Evolutionary conservation across 2,888 invertebrate species (phyloP).

Genomic region (Scaptomyza cyrtandrae): DNA sequence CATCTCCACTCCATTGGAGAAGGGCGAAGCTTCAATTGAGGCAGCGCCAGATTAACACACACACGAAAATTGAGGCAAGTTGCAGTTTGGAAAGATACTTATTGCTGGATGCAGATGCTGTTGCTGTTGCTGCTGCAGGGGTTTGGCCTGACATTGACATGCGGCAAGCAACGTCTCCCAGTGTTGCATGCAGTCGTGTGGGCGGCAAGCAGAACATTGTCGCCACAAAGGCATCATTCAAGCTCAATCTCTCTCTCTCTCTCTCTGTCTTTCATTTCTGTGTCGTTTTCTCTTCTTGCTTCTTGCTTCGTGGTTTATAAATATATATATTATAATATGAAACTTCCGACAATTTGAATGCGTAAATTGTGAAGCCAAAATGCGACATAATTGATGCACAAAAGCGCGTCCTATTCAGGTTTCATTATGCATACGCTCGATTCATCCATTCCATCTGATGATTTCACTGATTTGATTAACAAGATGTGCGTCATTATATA

Average conservation of each 20-base stretch:
- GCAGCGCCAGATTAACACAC: constrained; percentile 63
- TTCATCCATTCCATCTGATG: constrained; percentile 1
- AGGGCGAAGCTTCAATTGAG: constrained; percentile 58
- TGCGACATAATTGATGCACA: constrained; percentile 77
- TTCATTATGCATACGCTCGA: constrained; percentile 53
- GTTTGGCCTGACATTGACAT: constrained; percentile 66
- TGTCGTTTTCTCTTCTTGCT: too few relatives aligned
- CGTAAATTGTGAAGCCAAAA: too few relatives aligned
- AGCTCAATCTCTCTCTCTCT: background rate
- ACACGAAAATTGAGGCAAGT: constrained; percentile 52
- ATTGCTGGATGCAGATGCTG: background rate
- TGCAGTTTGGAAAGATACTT: constrained; percentile 42
- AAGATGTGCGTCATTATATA: constrained; percentile 19
- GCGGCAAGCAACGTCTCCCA: constrained; percentile 28
- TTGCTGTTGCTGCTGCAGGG: constrained; percentile 18
- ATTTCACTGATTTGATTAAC: constrained; percentile 65
- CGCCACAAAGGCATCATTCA: constrained; percentile 19
- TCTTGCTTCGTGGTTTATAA: constrained; percentile 21
- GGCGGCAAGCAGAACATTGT: constrained; percentile 41
- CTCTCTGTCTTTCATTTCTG: background rate
- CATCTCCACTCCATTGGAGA: constrained; percentile 1
- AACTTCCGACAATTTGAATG: constrained; percentile 71
- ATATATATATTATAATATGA: constrained; percentile 52
- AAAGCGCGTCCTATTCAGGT: constrained; percentile 55
- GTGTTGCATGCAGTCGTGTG: constrained; percentile 35